A percentile compares a stretch with the other conserved stretches of the same genome.
These are phyloP conservation scores for Adelognathus sp. DNA, from an alignment of 2,888 invertebrate species.

Conservation along the genomic window DNA sequence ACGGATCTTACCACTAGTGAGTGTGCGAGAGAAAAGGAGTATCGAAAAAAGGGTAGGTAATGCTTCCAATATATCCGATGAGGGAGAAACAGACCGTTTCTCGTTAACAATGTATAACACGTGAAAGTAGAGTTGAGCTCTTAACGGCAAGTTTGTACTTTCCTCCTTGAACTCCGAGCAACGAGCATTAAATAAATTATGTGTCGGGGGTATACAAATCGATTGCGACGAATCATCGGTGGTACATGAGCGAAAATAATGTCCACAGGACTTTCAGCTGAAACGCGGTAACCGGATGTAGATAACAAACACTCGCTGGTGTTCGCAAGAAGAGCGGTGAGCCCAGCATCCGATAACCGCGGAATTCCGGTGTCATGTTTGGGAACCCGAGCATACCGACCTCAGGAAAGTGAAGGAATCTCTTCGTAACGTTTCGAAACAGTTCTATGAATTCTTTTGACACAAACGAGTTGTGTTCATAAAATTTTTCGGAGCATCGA, in stretches of 20 bases:
- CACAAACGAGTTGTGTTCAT: not conserved
- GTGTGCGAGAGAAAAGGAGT: too few species aligned
- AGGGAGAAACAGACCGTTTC: too few species aligned
- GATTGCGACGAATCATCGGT: conserved; percentile 32
- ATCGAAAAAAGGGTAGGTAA: too few species aligned
- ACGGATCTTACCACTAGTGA: too few species aligned
- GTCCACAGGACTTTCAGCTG: not conserved
- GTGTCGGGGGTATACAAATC: too few species aligned
- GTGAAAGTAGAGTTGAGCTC: too few species aligned
- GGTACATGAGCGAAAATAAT: conserved; percentile 7
- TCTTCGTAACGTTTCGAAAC: not conserved
- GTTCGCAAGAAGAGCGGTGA: not conserved
- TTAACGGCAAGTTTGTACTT: too few species aligned
- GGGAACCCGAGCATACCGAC: conserved; percentile 46
- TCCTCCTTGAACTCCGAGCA: too few species aligned
- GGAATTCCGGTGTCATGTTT: not conserved
- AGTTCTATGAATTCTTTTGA: not conserved
- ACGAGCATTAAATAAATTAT: too few species aligned
- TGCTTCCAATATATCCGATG: too few species aligned
- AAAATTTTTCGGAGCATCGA: not conserved
- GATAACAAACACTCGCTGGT: conserved; percentile 41
- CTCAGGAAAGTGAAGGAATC: conserved; percentile 28
- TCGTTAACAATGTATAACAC: too few species aligned
- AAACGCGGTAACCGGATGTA: conserved; percentile 40
- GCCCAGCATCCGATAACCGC: conserved; percentile 24